Base-by-base conservation (phyloP, 2,888 invertebrate genomes). In the Drosophila eohydei region DNA sequence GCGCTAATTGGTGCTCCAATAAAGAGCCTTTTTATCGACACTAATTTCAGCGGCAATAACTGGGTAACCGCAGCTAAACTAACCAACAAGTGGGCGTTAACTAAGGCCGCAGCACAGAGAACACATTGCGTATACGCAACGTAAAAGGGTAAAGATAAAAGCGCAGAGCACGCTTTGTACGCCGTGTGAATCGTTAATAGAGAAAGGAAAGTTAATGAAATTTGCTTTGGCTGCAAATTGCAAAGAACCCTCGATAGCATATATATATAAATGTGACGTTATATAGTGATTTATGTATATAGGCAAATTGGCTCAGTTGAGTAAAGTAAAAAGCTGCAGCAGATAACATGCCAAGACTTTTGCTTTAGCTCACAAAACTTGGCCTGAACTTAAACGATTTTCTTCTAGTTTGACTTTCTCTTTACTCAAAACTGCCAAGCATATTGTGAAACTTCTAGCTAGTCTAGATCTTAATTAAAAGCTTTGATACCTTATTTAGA, bases 1-100 rank as follows among this genome's bases (percentile, higher is more conserved):
- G 44, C 61, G 55, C 61, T 80, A 76, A 78, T 78, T 78, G 71
- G 36, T 32, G 55, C 56, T 43, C 38, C 21, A 54, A 60, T 74
- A 61, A 54, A 61, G 65, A 52, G 51, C 12, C 57, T 38, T 71
- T 78, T 78, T 80, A 80, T 71, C 52, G 63, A 38, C 60, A 62
- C 62, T 59, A 63, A 70, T 54, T 71, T 70, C 30, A 8, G 8
- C 21, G 32, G 56, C 54, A 30, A 62, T 61, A 74, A 63, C 66
- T 72, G 57, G 32, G 26, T 21, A 21, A 41, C 43, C 28, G 43
- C 41, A 16, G 46, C 43, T 52, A 48, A 51, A 48, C 46, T 34
- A 34, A 36, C 34, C 46, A 46, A 56, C 41, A 57, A 54, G 58
- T 72, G 26, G n/a, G 28, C 40, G 34, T 34, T 32, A 50, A 16